phyloP scores from a whole-genome alignment of 2,113 vertebrate genomes.

The Pelobates fuscus region DNA sequence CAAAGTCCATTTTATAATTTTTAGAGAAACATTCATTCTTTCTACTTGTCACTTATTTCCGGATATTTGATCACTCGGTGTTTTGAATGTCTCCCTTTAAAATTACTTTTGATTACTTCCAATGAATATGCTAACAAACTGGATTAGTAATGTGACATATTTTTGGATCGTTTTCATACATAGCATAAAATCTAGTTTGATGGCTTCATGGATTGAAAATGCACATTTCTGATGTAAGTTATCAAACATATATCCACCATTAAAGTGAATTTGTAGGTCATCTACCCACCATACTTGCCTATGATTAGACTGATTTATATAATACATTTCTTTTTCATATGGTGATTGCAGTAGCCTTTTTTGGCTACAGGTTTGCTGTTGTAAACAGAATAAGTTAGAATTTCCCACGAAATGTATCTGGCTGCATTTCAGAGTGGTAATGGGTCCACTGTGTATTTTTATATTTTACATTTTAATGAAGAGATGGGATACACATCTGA shows the following conservation, averaged over 20 bases:
- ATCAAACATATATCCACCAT: too few species aligned
- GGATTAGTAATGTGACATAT: constrained; percentile 36
- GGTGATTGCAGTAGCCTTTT: not conserved
- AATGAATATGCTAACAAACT: constrained; percentile 20
- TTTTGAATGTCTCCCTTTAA: constrained; percentile 11
- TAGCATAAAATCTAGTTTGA: too few species aligned
- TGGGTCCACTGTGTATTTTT: not conserved
- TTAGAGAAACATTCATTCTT: constrained; percentile 4
- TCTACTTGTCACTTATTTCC: not conserved
- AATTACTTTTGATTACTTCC: constrained; percentile 40
- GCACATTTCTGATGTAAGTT: too few species aligned
- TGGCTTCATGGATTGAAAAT: too few species aligned
- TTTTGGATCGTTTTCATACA: not conserved
- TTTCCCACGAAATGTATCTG: too few species aligned
- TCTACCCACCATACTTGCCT: constrained; percentile 18
- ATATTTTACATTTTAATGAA: not conserved
- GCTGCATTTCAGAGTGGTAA: not conserved
- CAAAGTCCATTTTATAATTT: too few species aligned
- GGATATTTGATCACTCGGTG: constrained; percentile 1
- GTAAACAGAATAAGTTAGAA: not conserved
- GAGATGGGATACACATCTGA: not conserved
- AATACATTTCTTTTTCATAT: constrained; percentile 12
- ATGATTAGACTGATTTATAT: constrained; percentile 24
- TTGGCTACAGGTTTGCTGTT: not conserved
- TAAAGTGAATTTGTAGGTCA: too few species aligned